A percentile compares a stretch with the other conserved stretches of the same genome.
Conservation (phyloP, 2,888 invertebrate species). For the Crossocerus cetratus region DNA sequence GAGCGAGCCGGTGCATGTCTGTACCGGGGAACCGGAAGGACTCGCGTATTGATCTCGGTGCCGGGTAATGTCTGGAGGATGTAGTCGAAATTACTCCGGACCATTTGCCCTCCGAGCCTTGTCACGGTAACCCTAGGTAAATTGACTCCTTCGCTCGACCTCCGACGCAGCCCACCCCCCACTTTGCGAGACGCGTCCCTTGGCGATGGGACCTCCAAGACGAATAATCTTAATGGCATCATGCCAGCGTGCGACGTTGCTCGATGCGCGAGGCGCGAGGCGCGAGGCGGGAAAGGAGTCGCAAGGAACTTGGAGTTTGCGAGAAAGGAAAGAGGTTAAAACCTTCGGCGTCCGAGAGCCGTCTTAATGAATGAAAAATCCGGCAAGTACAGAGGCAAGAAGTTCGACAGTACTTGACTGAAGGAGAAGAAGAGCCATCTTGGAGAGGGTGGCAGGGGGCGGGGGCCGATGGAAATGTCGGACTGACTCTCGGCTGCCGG, state of each 20-base stretch:
- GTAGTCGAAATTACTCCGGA: conserved; percentile 46
- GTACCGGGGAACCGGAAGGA: conserved; percentile 41
- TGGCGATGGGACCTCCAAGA: too few relatives aligned
- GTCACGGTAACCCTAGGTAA: conserved; percentile 23
- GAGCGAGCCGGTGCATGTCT: conserved; percentile 49
- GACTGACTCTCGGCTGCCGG: conserved; percentile 33
- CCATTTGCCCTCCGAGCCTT: conserved; percentile 37
- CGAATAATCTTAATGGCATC: too few relatives aligned
- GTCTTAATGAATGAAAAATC: conserved; percentile 9
- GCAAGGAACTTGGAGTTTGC: too few relatives aligned
- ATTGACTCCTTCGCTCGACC: neutral
- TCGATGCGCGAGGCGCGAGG: too few relatives aligned
- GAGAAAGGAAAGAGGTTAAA: neutral
- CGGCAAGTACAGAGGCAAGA: conserved; percentile 2
- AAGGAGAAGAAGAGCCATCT: neutral
- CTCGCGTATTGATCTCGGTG: conserved; percentile 57
- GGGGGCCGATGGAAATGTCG: conserved; percentile 30
- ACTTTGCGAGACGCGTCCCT: too few relatives aligned
- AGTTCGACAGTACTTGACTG: neutral
- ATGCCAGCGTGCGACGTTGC: too few relatives aligned
- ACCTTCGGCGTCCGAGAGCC: neutral
- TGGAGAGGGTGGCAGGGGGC: neutral
- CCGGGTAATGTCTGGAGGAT: conserved; percentile 47
- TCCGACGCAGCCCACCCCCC: too few relatives aligned
- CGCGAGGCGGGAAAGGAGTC: too few relatives aligned